Percentiles rank a stretch among this genome's conserved stretches.
Evolutionary conservation across 2,888 invertebrate genomes (phyloP).

Genomic region (Synergus itoensis): DNA sequence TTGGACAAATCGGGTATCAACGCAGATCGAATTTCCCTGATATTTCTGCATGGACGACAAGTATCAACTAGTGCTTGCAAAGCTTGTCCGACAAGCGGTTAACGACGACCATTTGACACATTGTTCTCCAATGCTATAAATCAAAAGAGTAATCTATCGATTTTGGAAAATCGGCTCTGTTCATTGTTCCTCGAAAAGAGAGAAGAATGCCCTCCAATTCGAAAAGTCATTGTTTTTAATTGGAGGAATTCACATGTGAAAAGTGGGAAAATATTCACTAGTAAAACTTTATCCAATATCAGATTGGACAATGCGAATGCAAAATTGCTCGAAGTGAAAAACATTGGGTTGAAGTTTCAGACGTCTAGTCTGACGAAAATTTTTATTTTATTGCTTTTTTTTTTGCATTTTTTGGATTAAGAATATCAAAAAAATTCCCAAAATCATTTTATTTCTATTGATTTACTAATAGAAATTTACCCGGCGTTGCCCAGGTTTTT

Average conservation of each 20-base stretch:
- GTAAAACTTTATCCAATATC: background rate
- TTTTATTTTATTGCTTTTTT: too few species aligned
- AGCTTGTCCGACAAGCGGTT: slow-evolving; percentile 31
- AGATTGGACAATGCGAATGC: background rate
- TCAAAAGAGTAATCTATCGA: background rate
- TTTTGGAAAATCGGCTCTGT: slow-evolving; percentile 8
- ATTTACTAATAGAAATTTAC: too few species aligned
- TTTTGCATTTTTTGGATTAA: too few species aligned
- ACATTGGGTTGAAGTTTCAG: too few species aligned
- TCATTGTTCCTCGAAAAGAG: background rate
- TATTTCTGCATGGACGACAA: slow-evolving; percentile 35
- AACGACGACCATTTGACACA: slow-evolving; percentile 31
- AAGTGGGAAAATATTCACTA: background rate
- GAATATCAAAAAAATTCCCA: too few species aligned
- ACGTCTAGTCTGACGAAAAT: too few species aligned
- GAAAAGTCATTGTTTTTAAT: background rate
- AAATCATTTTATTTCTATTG: too few species aligned
- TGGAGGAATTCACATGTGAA: background rate
- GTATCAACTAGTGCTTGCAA: slow-evolving; percentile 29
- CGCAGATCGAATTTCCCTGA: slow-evolving; percentile 18
- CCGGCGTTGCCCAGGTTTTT: too few species aligned
- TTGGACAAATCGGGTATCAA: slow-evolving; percentile 30
- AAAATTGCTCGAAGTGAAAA: background rate
- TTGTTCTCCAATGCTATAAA: slow-evolving; percentile 31
- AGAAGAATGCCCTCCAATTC: background rate